These are phyloP conservation scores for Hydractinia echinata DNA, from an alignment of 30 jellyfish, hydroid and myxozoan genomes.

Conservation along the genomic window DNA sequence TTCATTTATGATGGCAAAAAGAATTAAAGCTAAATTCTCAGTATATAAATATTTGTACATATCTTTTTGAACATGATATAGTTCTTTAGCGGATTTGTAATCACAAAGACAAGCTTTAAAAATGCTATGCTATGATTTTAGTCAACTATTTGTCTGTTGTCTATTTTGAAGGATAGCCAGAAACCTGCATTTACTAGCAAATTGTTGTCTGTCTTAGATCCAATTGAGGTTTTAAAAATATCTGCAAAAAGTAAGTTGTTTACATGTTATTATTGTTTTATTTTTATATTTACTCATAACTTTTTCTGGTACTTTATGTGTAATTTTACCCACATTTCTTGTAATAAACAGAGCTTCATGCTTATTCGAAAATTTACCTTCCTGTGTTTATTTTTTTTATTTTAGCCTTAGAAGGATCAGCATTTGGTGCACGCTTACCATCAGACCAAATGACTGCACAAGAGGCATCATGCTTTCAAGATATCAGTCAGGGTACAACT, in stretches of 20 bases:
- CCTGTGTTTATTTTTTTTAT: not conserved
- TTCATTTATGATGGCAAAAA: too few relatives aligned
- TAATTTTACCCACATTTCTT: not conserved
- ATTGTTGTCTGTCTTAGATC: slow-evolving; percentile 42
- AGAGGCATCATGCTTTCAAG: slow-evolving; percentile 86
- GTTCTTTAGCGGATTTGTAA: too few relatives aligned
- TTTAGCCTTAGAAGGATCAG: slow-evolving; percentile 94
- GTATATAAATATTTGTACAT: too few relatives aligned
- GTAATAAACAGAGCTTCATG: too few relatives aligned
- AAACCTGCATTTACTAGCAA: too few relatives aligned
- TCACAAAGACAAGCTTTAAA: too few relatives aligned
- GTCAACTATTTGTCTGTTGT: too few relatives aligned
- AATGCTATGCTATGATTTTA: too few relatives aligned
- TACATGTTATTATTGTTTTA: not conserved
- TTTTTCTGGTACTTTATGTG: not conserved
- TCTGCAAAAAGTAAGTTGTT: slow-evolving; percentile 78
- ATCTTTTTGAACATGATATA: too few relatives aligned
- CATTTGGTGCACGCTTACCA: slow-evolving; percentile 96
- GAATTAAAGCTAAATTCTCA: too few relatives aligned
- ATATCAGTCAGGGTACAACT: slow-evolving; percentile 69
- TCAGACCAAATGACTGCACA: slow-evolving; percentile 96
- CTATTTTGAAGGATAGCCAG: too few relatives aligned
- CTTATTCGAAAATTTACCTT: not conserved
- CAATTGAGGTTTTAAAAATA: slow-evolving; percentile 77
- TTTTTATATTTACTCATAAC: not conserved